Percentiles rank a stretch among this genome's conserved stretches.
These are phyloP conservation scores for Ectobius pallidus DNA, from an alignment of 2,888 invertebrate genomes.

Conservation along the genomic window DNA sequence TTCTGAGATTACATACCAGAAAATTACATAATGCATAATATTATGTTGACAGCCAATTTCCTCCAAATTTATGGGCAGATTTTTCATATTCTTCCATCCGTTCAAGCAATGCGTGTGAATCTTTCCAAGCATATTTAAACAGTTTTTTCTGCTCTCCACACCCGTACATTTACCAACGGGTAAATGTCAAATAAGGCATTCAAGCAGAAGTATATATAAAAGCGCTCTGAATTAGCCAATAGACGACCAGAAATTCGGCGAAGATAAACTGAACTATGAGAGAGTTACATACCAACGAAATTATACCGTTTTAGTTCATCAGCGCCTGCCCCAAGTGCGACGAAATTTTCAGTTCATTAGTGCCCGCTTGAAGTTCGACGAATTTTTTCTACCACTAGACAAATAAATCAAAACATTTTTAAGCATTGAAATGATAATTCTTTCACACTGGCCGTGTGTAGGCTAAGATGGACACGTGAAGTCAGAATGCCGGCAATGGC, in stretches of 20 bases:
- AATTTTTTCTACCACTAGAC: background rate
- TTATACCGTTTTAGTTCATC: background rate
- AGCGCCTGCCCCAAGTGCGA: too few relatives aligned
- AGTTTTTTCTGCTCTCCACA: slow-evolving; percentile 2
- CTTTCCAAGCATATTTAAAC: slow-evolving; percentile 1
- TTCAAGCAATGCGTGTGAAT: background rate
- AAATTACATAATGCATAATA: background rate
- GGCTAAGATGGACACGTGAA: too few relatives aligned
- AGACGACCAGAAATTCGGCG: background rate
- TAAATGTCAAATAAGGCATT: background rate
- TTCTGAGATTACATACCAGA: slow-evolving; percentile 39
- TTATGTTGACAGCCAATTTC: slow-evolving; percentile 14
- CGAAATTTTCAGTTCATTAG: background rate
- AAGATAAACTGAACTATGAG: background rate
- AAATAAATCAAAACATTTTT: background rate
- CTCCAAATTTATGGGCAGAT: background rate
- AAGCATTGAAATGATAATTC: too few relatives aligned
- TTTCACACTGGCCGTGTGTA: too few relatives aligned
- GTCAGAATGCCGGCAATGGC: too few relatives aligned
- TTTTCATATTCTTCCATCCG: background rate
- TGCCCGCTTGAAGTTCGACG: slow-evolving; percentile 1
- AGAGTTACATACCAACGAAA: background rate
- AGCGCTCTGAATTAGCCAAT: background rate
- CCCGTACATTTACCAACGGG: background rate
- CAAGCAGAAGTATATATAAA: slow-evolving; percentile 1